Evolutionary conservation across 2,113 vertebrate genomes (phyloP), one percentile per base, ranked within the genome.

Genomic region (Polyodon spathula): DNA sequence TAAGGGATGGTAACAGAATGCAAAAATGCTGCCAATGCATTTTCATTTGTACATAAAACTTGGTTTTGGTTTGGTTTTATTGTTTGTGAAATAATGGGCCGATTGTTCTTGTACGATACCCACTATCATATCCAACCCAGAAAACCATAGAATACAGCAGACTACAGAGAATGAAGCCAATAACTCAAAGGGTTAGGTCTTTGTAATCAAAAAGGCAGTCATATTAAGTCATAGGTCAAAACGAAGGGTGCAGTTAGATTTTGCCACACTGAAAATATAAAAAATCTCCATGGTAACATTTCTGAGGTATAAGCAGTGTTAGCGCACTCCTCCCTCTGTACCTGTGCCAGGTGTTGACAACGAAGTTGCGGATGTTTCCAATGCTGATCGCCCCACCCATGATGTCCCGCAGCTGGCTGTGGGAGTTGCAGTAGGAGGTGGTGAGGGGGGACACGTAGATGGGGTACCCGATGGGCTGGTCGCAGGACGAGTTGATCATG

Each of bases 401-500:
- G 75, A 97, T 86, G 71, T 91, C 86, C 70, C 87, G 90, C 0
- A 99, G 85, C 82, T 99, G 95, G 0, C 93, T 89, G 54, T 98
- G 94, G 11, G 91, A 92, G 73, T 99, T 91, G 60, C 92, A 92
- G 74, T 97, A 99, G 54, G 96, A 97, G 50, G 94, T 99, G 64
- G 94, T 99, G 68, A 99, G 77, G 6, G 96, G 96, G 0, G 96
- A 99, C 2, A 99, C 96, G 1, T 98, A 99, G 78, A 99, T 99
- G 0, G 96, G 96, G 58, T 99, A 99, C 57, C 96, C 96, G 54
- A 99, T 99, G 16, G 96, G 96, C 63, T 99, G 96, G 77, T 99
- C 96, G 59, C 95, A 97, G 0, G 96, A 99, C 0, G 96, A 99
- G 66, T 99, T 99, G 71, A 99, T 99, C 96, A 99, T 98, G 80